These are phyloP conservation scores for Halcyon malimbica DNA, from an alignment of 2,113 vertebrate species.

Conservation along the genomic window DNA sequence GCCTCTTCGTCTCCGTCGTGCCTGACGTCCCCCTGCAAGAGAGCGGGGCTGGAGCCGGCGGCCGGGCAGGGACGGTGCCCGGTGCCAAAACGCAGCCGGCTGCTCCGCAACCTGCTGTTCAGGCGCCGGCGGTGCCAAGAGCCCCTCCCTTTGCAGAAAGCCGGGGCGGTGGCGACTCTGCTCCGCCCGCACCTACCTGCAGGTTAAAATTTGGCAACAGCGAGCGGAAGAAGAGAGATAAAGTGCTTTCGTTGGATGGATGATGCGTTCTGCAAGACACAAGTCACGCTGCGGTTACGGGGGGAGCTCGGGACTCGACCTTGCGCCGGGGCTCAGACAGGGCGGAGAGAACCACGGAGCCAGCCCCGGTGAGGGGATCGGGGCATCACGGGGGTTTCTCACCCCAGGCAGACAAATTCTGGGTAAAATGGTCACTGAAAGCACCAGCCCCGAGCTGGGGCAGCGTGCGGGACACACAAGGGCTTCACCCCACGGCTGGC, in stretches of 20 bases:
- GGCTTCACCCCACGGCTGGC: rapidly evolving
- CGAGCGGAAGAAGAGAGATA: slow-evolving; percentile 95
- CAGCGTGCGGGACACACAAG: rapidly evolving
- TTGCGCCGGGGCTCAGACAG: too few relatives aligned
- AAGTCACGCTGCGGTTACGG: not conserved
- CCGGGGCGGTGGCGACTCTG: not conserved
- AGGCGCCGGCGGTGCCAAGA: not conserved
- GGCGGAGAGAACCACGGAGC: not conserved
- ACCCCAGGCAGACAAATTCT: not conserved
- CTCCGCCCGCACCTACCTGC: slow-evolving; percentile 77
- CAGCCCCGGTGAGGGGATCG: not conserved
- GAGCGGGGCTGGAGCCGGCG: not conserved
- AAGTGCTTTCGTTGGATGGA: slow-evolving; percentile 85
- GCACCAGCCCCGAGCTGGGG: not conserved
- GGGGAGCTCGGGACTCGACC: not conserved
- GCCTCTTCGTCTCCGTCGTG: slow-evolving; percentile 85
- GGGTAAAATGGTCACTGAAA: not conserved
- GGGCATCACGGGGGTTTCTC: not conserved
- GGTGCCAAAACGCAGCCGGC: not conserved
- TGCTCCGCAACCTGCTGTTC: not conserved
- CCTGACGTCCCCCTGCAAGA: slow-evolving; percentile 77
- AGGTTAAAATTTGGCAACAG: slow-evolving; percentile 92
- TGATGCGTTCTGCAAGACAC: slow-evolving; percentile 61
- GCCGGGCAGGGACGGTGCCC: not conserved
- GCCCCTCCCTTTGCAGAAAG: not conserved